Evolutionary conservation across 2,888 invertebrate genomes (phyloP), one percentile per base, ranked within the genome.

Genomic region (Colletes collaris): DNA sequence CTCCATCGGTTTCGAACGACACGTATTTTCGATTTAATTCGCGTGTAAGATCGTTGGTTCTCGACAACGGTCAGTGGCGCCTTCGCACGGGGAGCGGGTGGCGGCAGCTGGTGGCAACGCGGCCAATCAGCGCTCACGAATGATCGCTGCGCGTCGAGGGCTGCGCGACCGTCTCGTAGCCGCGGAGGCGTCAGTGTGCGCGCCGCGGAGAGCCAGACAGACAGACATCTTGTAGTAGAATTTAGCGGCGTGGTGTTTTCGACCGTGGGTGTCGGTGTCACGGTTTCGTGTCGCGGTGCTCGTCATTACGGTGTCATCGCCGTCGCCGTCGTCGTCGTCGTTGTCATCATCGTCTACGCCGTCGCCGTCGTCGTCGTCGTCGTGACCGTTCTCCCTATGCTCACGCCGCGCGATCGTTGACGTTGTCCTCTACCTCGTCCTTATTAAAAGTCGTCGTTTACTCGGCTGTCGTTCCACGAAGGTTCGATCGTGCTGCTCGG

Each of bases 171-270:
- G 87, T 86, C 76, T 83, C 81, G 70, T 69, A 85, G 84, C 85
- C 86, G 87, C 87, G 84, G 86, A 89, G 86, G 86, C 87, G 90
- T 91, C 91, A 91, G 90, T 91, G 91, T 90, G 91, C 91, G 90
- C 89, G 89, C 89, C 90, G 90, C 90, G 90, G 89, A 90, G 88
- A 85, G 87, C 87, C 79, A 87, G 85, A 85, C 73, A 86, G 88
- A 90, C 91, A 90, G 92, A 91, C 91, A 92, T 92, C 91, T 92
- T 92, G 92, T 92, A 90, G 91, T 91, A 90, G 91, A 91, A 89
- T 91, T 91, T 91, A 91, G 92, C 90, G 90, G 90, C 89, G 91
- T 90, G 90, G 89, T 88, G 88, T 81, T 81, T 65, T 90, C 89
- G 89, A 86, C 83, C 83, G 90, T 89, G 90, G 87, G 87, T 86